Base-by-base conservation (phyloP, 2,113 vertebrate genomes). In the Oxygymnocypris stewartii region DNA sequence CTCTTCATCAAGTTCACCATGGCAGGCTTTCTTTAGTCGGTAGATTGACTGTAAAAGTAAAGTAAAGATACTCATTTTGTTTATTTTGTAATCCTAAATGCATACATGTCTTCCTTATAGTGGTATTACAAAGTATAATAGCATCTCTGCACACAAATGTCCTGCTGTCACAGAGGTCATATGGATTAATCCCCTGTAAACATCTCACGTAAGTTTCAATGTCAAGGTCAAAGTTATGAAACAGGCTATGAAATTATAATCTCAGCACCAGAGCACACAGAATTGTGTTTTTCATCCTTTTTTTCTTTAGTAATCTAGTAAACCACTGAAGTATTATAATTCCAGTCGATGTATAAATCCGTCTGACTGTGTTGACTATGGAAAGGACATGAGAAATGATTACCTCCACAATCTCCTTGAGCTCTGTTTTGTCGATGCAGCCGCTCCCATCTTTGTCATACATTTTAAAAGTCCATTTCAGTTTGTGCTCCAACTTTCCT, bases 391-490 rank as follows among this genome's bases (percentile, higher is more conserved):
- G 44, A 37, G 12, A 23, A 18, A 73, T 63, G 42, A 92, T 94
- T 90, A 99, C 98, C 95, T 98, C 96, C 85, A 99, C 96, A 8
- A 99, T 98, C 94, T 98, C 97, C 79, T 96, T 95, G 28, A 99
- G 97, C 92, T 99, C 97, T 14, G 92, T 93, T 91, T 96, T 98
- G 90, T 99, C 97, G 18, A 99, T 98, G 93, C 96, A 97, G 87
- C 98, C 97, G 2, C 97, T 99, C 23, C 96, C 95, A 85, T 99
- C 98, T 90, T 97, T 98, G 92, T 99, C 97, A 1, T 98, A 99
- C 86, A 99, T 96, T 91, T 98, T 99, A 93, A 99, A 99, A 0
- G 97, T 99, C 98, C 98, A 99, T 92, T 95, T 97, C 47, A 98
- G 94, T 89, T 98, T 99, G 90, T 99, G 98, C 74, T 99, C 97